Base-by-base conservation (phyloP, 2,888 invertebrate genomes). In the Rambutsinella grinnellia region DNA sequence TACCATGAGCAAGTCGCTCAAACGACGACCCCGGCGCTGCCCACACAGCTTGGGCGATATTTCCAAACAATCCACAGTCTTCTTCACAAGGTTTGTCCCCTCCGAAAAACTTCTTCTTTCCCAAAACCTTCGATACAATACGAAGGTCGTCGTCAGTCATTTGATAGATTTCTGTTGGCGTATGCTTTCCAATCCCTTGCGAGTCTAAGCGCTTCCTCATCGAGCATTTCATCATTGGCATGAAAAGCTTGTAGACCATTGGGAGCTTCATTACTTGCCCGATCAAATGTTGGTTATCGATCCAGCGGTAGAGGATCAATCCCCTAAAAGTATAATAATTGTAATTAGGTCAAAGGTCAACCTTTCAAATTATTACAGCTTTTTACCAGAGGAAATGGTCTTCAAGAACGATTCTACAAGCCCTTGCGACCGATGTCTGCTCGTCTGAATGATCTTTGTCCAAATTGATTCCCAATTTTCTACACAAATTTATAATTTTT, bases 21-120 rank as follows among this genome's bases (percentile, higher is more conserved):
- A 79, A 84, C 2, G 84, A 82, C 51, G 82, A 83, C 10, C 79
- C 79, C 3, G 84, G 84, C 13, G 81, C 51, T 57, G 79, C 83
- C 85, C 85, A 87, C 19, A 85, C 70, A 3, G 86, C 79, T 82
- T 86, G 86, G 17, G 85, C 84, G 58, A 87, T 54, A 82, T 85
- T 84, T 2, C 86, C 87, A 84, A 87, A 87, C 61, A 87, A 77
- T 0, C 86, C 84, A 83, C 86, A 86, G 79, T 87, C 87, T 3
- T 79, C 76, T 57, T 79, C 81, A 28, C 69, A 77, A 3, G 76
- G 74, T 13, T 72, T 75, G 57, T 79, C 85, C 81, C 79, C 80
- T 13, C 71, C 47, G 17, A 81, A 21, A 54, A 79, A 80, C 44
- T 75, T 78, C 47, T 76, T 80, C 53, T 71, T 77, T 57, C 82